Percentiles rank a stretch among this genome's conserved stretches.
Evolutionary conservation across 2,797 vertebrate genomes (phyloP).

Genomic region (Poeciliopsis paucimaculata): DNA sequence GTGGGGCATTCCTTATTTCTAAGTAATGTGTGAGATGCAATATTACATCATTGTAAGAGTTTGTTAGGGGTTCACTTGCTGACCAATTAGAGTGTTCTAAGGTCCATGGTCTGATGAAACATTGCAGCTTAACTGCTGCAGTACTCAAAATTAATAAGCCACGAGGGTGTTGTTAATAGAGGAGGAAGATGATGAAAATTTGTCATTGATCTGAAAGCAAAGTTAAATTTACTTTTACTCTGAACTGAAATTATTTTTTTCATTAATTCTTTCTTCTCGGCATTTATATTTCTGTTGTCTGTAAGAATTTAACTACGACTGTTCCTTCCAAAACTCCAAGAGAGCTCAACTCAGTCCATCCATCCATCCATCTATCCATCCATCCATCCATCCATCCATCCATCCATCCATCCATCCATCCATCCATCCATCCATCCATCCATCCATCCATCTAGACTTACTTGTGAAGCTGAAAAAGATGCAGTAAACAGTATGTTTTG

Average conservation of each 20-base stretch:
- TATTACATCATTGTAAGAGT: background rate
- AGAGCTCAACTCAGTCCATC: background rate
- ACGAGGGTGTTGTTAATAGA: background rate
- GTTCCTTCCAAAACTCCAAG: background rate
- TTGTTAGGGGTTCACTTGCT: background rate
- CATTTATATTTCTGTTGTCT: background rate
- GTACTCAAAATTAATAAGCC: slow-evolving; percentile 6
- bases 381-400: too few relatives aligned
- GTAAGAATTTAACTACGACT: background rate
- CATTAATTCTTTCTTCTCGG: background rate
- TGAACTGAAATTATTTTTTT: background rate
- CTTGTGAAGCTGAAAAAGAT: too few relatives aligned
- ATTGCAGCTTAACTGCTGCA: slow-evolving; percentile 1
- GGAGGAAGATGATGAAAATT: slow-evolving; percentile 2
- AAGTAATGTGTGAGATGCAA: background rate
- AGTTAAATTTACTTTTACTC: background rate
- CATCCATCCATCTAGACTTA: too few relatives aligned
- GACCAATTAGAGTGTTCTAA: background rate
- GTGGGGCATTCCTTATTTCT: slow-evolving; percentile 3
- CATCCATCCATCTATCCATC: background rate
- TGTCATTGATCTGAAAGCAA: slow-evolving; percentile 10
- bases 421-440: too few relatives aligned
- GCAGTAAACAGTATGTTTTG: too few relatives aligned
- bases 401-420: too few relatives aligned
- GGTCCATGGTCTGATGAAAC: background rate